Conservation (phyloP, 1,140 invertebrate genomes). For the Oedothorax gibbosus region DNA sequence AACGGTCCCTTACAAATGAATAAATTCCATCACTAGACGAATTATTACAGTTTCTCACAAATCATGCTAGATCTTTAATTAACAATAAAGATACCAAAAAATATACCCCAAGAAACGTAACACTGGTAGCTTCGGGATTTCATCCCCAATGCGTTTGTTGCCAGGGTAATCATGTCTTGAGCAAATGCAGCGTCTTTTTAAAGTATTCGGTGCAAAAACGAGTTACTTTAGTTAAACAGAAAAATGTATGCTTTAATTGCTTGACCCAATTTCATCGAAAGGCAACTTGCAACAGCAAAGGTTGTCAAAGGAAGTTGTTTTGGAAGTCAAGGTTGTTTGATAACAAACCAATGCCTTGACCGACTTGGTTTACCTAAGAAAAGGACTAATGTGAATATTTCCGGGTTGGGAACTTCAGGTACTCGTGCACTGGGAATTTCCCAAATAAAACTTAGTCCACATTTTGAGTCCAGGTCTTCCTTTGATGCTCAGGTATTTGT, state of each 20-base stretch:
- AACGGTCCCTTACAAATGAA: neutral
- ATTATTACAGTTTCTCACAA: neutral
- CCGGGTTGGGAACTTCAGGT: neutral
- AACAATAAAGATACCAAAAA: neutral
- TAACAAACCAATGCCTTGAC: neutral
- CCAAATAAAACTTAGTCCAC: neutral
- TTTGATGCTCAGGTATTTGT: conserved; percentile 7
- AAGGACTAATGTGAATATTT: neutral
- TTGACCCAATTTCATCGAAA: conserved; percentile 5
- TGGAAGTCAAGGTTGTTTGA: conserved; percentile 12
- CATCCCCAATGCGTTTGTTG: neutral
- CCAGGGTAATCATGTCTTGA: neutral
- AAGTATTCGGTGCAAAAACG: neutral
- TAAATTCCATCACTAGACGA: neutral
- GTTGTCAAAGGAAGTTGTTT: no score
- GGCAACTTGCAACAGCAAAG: conserved; percentile 1
- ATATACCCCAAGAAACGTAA: neutral
- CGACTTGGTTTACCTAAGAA: neutral
- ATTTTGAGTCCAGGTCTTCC: neutral
- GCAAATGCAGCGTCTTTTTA: neutral
- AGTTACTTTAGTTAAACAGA: neutral
- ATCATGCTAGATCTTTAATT: neutral
- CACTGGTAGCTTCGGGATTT: neutral
- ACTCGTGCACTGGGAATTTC: neutral
- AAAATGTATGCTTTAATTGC: conserved; percentile 30